phyloP scores from a whole-genome alignment of 2,113 vertebrate species.

The Silurus glanis region DNA sequence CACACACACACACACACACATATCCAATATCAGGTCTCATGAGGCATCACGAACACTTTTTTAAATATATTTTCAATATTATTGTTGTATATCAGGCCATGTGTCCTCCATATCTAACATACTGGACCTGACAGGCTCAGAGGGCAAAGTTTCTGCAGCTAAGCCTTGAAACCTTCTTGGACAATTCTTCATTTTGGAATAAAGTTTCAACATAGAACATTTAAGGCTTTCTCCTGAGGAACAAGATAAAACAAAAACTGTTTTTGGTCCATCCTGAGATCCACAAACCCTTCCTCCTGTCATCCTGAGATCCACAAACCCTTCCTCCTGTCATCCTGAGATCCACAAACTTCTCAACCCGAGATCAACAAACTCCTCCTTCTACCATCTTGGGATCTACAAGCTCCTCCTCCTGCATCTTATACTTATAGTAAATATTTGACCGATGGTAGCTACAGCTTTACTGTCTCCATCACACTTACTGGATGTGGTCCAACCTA shows the following conservation, averaged over 20 bases:
- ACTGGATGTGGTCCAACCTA: not conserved
- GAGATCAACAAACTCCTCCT: not conserved
- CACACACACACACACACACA: slow-evolving; percentile 14
- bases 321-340: not conserved
- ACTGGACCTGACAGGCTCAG: not conserved
- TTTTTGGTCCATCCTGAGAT: not conserved
- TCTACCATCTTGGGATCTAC: not conserved
- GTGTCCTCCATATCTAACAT: slow-evolving; percentile 18
- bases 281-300: not conserved
- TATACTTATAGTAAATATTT: not conserved
- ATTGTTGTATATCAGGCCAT: not conserved
- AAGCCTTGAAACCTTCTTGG: not conserved
- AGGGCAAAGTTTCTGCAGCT: not conserved
- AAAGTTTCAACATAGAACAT: not conserved
- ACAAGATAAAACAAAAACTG: not conserved
- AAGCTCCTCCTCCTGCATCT: not conserved
- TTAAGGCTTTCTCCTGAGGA: not conserved
- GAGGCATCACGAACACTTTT: slow-evolving; percentile 13
- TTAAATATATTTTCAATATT: slow-evolving; percentile 10
- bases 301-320: not conserved
- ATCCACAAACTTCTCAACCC: not conserved
- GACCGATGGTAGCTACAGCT: not conserved
- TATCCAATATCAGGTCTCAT: slow-evolving; percentile 2
- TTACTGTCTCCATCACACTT: not conserved
- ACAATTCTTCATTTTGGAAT: no score